A percentile compares a stretch with the other conserved stretches of the same genome.
Evolutionary conservation across 2,113 vertebrate genomes (phyloP).

Genomic region (Syrrhaptes paradoxus): DNA sequence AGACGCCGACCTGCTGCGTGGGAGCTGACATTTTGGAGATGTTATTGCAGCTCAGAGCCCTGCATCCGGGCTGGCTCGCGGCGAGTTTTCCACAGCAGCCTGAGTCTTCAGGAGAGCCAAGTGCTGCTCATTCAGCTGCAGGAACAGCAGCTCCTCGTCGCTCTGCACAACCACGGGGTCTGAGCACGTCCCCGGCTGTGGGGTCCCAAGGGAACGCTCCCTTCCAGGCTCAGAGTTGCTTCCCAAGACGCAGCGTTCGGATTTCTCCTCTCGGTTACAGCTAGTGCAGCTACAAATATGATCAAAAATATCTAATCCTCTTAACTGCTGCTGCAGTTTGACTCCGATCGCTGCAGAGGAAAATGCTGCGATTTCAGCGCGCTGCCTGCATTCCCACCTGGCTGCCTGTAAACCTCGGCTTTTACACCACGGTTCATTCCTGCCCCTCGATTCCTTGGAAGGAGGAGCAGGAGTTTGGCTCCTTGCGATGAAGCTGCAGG

Average conservation of each 20-base stretch:
- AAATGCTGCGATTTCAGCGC: not conserved
- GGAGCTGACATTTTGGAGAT: not conserved
- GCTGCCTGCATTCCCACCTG: not conserved
- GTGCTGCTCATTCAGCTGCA: not conserved
- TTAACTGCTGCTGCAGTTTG: conserved; percentile 44
- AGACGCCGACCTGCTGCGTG: not conserved
- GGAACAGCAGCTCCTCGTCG: accelerated
- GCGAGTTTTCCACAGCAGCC: not conserved
- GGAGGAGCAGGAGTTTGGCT: not conserved
- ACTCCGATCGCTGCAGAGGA: not conserved
- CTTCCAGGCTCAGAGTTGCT: not conserved
- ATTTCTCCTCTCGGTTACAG: not conserved
- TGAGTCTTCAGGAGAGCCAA: not conserved
- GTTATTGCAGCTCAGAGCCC: not conserved
- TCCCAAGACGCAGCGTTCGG: not conserved
- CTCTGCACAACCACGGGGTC: not conserved
- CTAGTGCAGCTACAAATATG: conserved; percentile 36
- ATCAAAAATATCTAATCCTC: conserved; percentile 57
- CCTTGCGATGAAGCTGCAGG: not conserved
- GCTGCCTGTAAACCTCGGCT: not conserved
- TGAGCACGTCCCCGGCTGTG: not conserved
- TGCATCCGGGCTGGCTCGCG: not conserved
- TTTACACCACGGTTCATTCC: not conserved
- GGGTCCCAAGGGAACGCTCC: not conserved
- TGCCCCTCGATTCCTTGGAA: not conserved